Evolutionary conservation across 2,797 vertebrate species (phyloP), one percentile per base, ranked within the genome.

Genomic region (Cephalopachus bancanus): DNA sequence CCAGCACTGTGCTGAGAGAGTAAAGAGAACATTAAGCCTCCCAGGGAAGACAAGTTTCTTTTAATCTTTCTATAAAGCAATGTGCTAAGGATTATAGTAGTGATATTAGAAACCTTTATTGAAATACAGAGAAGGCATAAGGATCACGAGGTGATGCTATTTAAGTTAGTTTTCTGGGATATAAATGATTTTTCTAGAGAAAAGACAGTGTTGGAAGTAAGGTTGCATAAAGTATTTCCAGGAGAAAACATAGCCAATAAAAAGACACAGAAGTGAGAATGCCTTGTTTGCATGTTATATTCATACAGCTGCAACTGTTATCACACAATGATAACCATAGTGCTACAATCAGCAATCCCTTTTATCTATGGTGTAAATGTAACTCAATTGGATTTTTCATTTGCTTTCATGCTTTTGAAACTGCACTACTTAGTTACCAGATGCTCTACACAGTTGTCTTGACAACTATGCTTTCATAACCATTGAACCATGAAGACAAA

Each of bases 361-460:
- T 93, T 81, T 44, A 60, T 64, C 49, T 24, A 79, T 1, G 3
- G 20, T 33, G 19, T 79, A 65, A 53, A 55, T 83, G 81, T 20
- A 79, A 92, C 9, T 80, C 55, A 71, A 12, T 16, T 60, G 20
- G 37, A 81, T 59, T 89, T 80, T 81, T 91, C 16, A 15, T 51
- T 83, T 93, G 53, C 9, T 81, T 92, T 55, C 79, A 51, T 6
- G 71, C 7, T 72, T 76, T 94, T 62, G 51, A 89, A 95, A 79
- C 44, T 49, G 19, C 20, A 11, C n/a, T 81, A 16, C 72, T 91
- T 93, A 78, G 33, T 44, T 44, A 44, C 44, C 64, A 93, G 37
- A 81, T 87, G 37, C 33, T 91, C 24, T 75, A 49, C 51, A 76
- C 51, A 65, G 83, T 97, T 95, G 79, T 60, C 91, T 97, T 81